Percentiles rank a stretch among this genome's conserved stretches.
These are phyloP conservation scores for Sarcophilus harrisii DNA, from an alignment of 2,797 vertebrate species.

Conservation along the genomic window DNA sequence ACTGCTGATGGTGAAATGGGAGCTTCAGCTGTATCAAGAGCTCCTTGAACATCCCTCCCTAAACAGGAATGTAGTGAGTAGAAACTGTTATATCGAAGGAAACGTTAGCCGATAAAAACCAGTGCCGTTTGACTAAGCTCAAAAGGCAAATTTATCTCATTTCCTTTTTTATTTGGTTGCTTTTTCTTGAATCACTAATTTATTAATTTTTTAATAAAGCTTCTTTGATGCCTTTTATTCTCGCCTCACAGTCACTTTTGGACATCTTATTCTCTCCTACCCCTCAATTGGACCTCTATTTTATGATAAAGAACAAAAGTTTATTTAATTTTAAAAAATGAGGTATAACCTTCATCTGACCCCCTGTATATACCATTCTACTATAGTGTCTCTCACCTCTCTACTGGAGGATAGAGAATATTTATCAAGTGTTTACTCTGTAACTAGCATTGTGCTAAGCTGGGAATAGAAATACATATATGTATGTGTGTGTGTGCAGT, in stretches of 20 bases:
- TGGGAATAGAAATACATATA: neutral
- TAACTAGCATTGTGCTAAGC: neutral
- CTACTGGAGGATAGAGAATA: neutral
- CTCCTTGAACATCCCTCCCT: neutral
- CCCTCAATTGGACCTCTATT: neutral
- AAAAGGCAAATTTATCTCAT: neutral
- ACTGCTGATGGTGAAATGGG: neutral
- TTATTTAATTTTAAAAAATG: neutral
- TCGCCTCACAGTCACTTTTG: neutral
- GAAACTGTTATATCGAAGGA: neutral
- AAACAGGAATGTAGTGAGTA: neutral
- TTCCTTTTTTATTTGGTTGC: neutral
- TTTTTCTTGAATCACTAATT: neutral
- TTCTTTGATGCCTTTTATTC: neutral
- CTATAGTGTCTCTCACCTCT: neutral
- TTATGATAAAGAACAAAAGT: neutral
- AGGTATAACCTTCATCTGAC: neutral
- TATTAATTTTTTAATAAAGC: neutral
- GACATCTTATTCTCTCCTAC: conserved; percentile 5
- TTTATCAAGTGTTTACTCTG: neutral
- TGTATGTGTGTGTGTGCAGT: no score
- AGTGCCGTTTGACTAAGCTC: neutral
- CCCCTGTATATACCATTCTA: neutral
- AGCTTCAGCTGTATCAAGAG: neutral
- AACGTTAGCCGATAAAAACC: neutral